These are phyloP conservation scores for Hoplodrina ambigua DNA, from an alignment of 2,888 invertebrate genomes.

Conservation along the genomic window DNA sequence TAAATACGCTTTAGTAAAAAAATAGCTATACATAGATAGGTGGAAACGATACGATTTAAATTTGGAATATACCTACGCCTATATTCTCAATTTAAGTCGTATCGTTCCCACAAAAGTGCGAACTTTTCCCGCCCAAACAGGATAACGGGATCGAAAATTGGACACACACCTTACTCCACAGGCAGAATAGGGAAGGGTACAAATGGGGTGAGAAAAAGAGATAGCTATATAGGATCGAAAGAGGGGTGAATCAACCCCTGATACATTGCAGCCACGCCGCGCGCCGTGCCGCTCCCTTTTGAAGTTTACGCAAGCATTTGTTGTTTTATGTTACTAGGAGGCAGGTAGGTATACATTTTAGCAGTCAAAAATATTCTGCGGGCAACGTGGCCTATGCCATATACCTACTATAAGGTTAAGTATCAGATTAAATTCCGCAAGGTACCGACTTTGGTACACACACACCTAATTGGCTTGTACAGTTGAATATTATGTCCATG, in stretches of 20 bases:
- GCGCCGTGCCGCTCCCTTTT: conserved; percentile 63
- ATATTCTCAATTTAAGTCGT: conserved; percentile 9
- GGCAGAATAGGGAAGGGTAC: conserved; percentile 76
- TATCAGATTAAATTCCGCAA: conserved; percentile 20
- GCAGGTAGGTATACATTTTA: conserved; percentile 16
- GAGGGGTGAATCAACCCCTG: conserved; percentile 88
- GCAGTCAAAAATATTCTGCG: conserved; percentile 4
- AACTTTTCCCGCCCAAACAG: conserved; percentile 69
- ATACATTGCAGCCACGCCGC: conserved; percentile 76
- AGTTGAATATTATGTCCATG: conserved; percentile 49
- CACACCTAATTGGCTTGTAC: conserved; percentile 5
- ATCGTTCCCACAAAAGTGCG: conserved; percentile 13
- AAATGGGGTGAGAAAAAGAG: conserved; percentile 83
- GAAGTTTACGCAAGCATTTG: conserved; percentile 52
- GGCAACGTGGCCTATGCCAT: conserved; percentile 12
- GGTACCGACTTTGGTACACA: background rate
- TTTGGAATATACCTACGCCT: too few species aligned
- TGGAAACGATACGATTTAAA: too few species aligned
- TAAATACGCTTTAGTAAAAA: background rate
- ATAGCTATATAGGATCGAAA: conserved; percentile 77
- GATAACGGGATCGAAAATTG: conserved; percentile 58
- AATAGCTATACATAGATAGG: background rate
- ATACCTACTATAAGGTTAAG: conserved; percentile 10
- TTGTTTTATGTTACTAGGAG: conserved; percentile 17
- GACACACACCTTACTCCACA: conserved; percentile 58